Evolutionary conservation across 2,888 invertebrate genomes (phyloP).

Genomic region (Coenonympha arcania): DNA sequence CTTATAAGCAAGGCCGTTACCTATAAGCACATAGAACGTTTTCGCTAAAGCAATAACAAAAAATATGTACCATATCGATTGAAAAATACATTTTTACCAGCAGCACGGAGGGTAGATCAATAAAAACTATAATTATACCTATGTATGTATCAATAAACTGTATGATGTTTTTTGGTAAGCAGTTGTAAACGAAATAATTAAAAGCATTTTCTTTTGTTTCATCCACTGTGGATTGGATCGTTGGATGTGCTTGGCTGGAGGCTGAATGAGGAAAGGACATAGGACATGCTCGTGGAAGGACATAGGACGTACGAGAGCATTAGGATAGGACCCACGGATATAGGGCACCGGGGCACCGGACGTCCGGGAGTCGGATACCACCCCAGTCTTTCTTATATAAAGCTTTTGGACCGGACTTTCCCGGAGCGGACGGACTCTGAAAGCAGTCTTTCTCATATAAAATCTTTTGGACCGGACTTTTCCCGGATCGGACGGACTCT

Average conservation of each 20-base stretch:
- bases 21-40: not conserved
- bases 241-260: constrained; percentile 62
- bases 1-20: no score
- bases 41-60: not conserved
- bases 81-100: not conserved
- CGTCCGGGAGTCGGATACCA: constrained; percentile 48
- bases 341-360: constrained; percentile 36
- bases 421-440: constrained; percentile 25
- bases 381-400: constrained; percentile 17
- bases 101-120: constrained; percentile 7
- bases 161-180: not conserved
- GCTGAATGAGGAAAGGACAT: constrained; percentile 34
- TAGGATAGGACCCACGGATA: constrained; percentile 32
- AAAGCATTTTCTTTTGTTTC: constrained; percentile 73
- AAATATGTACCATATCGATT: not conserved
- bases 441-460: constrained; percentile 16
- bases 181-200: constrained; percentile 42
- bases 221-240: constrained; percentile 72
- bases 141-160: not conserved
- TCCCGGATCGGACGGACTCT: constrained; percentile 29
- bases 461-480: constrained; percentile 23
- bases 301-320: constrained; percentile 24
- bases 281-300: constrained; percentile 21
- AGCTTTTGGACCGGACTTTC: constrained; percentile 28
- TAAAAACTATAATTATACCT: constrained; percentile 1